These are phyloP conservation scores for Brachyhypopomus gauderio DNA, from an alignment of 2,113 vertebrate genomes.

Conservation along the genomic window DNA sequence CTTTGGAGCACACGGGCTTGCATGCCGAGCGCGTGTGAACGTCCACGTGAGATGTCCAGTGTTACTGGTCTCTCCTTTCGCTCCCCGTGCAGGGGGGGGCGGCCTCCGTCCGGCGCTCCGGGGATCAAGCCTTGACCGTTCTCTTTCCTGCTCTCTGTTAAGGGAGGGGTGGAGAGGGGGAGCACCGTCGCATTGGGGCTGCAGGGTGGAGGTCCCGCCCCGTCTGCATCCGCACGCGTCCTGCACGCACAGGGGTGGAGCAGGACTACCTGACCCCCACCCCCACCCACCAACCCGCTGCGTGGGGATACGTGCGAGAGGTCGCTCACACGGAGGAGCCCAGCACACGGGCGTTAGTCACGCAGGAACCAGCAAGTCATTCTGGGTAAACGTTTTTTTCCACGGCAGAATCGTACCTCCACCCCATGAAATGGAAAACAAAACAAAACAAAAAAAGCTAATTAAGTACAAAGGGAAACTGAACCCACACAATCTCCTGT, in stretches of 20 bases:
- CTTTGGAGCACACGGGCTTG: slow-evolving; percentile 13
- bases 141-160: too few species aligned
- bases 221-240: too few species aligned
- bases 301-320: too few species aligned
- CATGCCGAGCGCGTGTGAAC: background rate
- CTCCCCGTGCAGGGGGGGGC: background rate
- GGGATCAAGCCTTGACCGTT: too few species aligned
- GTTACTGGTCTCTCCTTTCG: background rate
- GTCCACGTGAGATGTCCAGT: background rate
- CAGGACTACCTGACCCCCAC: too few species aligned
- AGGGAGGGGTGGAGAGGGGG: too few species aligned
- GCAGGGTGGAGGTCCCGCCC: too few species aligned
- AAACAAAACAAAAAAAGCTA: slow-evolving; percentile 46
- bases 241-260: too few species aligned
- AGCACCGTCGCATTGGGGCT: too few species aligned
- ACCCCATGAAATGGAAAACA: background rate
- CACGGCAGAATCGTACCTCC: background rate
- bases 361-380: background rate
- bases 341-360: background rate
- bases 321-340: too few species aligned
- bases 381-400: background rate
- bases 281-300: too few species aligned
- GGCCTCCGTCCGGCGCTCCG: too few species aligned
- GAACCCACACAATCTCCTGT: slow-evolving; percentile 66
- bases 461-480: slow-evolving; percentile 64